Conservation (phyloP, 2,113 vertebrate genomes). For the Sarotherodon lohbergeri region DNA sequence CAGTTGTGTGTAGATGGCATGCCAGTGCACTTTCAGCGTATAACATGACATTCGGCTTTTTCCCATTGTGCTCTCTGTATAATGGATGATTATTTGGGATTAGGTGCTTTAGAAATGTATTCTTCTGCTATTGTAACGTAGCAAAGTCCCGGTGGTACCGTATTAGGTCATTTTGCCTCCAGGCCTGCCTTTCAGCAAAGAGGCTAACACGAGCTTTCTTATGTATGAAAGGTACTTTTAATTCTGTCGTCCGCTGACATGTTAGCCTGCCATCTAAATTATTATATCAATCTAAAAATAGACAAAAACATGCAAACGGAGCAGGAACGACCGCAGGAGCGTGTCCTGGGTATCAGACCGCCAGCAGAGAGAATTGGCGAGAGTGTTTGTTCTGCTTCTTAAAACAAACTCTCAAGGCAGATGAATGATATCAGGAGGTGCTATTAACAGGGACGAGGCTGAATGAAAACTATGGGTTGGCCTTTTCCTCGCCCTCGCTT, state of each 20-base stretch:
- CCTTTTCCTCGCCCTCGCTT: background rate
- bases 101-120: background rate
- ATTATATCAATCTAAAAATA: background rate
- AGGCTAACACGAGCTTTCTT: background rate
- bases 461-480: slow-evolving; percentile 44
- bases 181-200: background rate
- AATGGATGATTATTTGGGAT: background rate
- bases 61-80: background rate
- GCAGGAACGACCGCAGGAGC: background rate
- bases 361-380: slow-evolving; percentile 42
- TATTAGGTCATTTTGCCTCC: slow-evolving; percentile 2
- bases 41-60: background rate
- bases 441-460: slow-evolving; percentile 55
- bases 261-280: slow-evolving; percentile 10
- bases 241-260: background rate
- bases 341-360: slow-evolving; percentile 29
- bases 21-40: background rate
- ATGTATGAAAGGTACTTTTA: slow-evolving; percentile 4
- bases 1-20: background rate
- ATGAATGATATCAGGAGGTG: slow-evolving; percentile 64
- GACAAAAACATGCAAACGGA: background rate
- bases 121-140: background rate
- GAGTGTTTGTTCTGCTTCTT: slow-evolving; percentile 62
- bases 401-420: slow-evolving; percentile 67
- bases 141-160: background rate